Evolutionary conservation across 1,140 invertebrate genomes (phyloP).

Genomic region (Drosophila melanica): DNA sequence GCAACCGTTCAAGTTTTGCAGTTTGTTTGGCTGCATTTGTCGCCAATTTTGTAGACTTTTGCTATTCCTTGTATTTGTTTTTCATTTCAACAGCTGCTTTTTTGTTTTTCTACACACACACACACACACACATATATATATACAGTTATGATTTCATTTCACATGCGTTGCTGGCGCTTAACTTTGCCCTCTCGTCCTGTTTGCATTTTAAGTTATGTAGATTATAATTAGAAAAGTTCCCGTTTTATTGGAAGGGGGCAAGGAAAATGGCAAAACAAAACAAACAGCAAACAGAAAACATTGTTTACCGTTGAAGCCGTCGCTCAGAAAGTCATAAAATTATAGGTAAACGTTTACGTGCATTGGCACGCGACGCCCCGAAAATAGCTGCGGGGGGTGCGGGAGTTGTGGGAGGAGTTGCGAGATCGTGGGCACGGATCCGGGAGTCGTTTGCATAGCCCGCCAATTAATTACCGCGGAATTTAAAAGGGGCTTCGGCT

Average conservation of each 20-base stretch:
- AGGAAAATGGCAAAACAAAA: constrained; percentile 36
- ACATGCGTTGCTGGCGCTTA: constrained; percentile 63
- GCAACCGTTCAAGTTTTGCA: constrained; percentile 45
- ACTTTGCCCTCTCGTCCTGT: constrained; percentile 61
- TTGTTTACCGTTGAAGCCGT: constrained; percentile 28
- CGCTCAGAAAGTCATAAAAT: constrained; percentile 77
- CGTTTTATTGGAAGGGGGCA: constrained; percentile 7
- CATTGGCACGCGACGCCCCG: constrained; percentile 52
- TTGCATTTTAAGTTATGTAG: constrained; percentile 81
- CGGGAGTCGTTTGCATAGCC: constrained; percentile 55
- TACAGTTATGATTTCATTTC: constrained; percentile 72
- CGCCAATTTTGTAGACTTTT: constrained; percentile 29
- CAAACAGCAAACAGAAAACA: constrained; percentile 41
- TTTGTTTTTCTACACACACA: constrained; percentile 30
- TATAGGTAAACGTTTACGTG: constrained; percentile 82
- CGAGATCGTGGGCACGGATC: not conserved
- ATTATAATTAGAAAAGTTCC: constrained; percentile 82
- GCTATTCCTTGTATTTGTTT: constrained; percentile 52
- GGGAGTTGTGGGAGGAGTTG: not conserved
- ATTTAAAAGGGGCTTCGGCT: constrained; percentile 58
- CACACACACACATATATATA: constrained; percentile 26
- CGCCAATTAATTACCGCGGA: constrained; percentile 73
- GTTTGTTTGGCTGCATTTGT: constrained; percentile 47
- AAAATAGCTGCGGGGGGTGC: not conserved
- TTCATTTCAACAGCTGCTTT: constrained; percentile 71